A percentile compares a stretch with the other conserved stretches of the same genome.
These are phyloP conservation scores for Mormyrus hasselquistii DNA, from an alignment of 2,797 vertebrate genomes.

Conservation along the genomic window DNA sequence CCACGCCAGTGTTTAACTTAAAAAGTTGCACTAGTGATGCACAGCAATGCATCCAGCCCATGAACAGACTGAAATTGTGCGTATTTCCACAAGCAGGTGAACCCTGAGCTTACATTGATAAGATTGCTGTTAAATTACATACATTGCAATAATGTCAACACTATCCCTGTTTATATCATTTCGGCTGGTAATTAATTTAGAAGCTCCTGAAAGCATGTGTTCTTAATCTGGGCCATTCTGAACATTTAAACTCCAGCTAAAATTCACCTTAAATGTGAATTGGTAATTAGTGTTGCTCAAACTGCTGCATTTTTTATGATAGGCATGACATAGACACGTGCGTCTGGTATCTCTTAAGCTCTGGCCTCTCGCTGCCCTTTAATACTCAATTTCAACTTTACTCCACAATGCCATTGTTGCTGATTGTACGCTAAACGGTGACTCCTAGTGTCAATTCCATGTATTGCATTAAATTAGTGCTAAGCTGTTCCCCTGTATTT, in stretches of 20 bases:
- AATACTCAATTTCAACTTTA: slow-evolving; percentile 6
- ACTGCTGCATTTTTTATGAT: slow-evolving; percentile 7
- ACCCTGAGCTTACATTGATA: not conserved
- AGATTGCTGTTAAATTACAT: not conserved
- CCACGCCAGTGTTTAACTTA: not conserved
- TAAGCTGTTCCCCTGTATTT: not conserved
- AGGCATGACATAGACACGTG: not conserved
- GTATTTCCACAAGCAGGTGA: not conserved
- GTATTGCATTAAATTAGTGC: not conserved
- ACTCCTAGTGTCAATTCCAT: not conserved
- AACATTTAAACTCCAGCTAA: not conserved
- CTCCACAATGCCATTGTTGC: not conserved
- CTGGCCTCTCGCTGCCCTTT: not conserved
- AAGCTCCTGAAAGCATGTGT: not conserved
- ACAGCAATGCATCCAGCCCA: not conserved
- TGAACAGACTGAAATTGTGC: not conserved
- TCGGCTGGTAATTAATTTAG: not conserved
- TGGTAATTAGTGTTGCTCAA: not conserved
- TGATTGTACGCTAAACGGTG: not conserved
- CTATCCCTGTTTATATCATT: not conserved
- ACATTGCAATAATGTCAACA: not conserved
- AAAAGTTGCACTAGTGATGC: not conserved
- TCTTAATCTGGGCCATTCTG: not conserved
- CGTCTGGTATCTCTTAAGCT: not conserved
- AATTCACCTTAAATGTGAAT: slow-evolving; percentile 8